Conservation (phyloP, 2,797 vertebrate species). For the Melanotaenia trifasciata region DNA sequence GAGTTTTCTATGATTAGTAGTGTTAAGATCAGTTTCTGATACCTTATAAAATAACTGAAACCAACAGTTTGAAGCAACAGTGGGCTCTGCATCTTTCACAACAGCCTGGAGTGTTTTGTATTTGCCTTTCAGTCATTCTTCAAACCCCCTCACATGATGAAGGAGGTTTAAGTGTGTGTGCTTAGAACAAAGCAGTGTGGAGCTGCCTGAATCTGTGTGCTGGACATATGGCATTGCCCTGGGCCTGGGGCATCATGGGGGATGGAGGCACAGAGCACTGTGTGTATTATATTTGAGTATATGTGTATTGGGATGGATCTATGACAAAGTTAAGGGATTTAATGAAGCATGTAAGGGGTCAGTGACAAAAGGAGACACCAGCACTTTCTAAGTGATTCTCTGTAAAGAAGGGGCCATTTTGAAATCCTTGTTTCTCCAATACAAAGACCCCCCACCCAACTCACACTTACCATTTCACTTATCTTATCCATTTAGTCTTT, state of each 20-base stretch:
- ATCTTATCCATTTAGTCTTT: constrained; percentile 51
- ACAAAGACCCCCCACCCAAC: constrained; percentile 38
- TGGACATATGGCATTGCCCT: constrained; percentile 75
- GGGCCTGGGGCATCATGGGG: constrained; percentile 62
- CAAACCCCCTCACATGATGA: constrained; percentile 43
- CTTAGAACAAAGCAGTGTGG: constrained; percentile 54
- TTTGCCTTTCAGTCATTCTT: constrained; percentile 49
- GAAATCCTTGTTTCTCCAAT: constrained; percentile 50
- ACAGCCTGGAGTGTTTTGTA: constrained; percentile 34
- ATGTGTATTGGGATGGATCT: constrained; percentile 45
- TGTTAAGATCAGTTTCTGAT: not conserved
- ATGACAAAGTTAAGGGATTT: constrained; percentile 66
- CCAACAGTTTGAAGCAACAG: constrained; percentile 18
- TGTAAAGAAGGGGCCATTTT: constrained; percentile 51
- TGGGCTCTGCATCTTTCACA: constrained; percentile 31
- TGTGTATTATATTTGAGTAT: constrained; percentile 21
- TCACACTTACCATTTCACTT: constrained; percentile 48
- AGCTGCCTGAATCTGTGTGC: constrained; percentile 62
- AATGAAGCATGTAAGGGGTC: constrained; percentile 62
- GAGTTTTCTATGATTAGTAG: not conserved
- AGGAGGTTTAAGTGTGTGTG: constrained; percentile 34
- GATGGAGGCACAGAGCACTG: constrained; percentile 34
- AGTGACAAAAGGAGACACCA: constrained; percentile 54
- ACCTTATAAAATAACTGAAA: constrained; percentile 3
- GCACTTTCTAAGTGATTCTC: constrained; percentile 47